A percentile compares a stretch with the other conserved stretches of the same genome.
Conservation (phyloP, 2,113 vertebrate species). For the Phainopepla nitens region DNA sequence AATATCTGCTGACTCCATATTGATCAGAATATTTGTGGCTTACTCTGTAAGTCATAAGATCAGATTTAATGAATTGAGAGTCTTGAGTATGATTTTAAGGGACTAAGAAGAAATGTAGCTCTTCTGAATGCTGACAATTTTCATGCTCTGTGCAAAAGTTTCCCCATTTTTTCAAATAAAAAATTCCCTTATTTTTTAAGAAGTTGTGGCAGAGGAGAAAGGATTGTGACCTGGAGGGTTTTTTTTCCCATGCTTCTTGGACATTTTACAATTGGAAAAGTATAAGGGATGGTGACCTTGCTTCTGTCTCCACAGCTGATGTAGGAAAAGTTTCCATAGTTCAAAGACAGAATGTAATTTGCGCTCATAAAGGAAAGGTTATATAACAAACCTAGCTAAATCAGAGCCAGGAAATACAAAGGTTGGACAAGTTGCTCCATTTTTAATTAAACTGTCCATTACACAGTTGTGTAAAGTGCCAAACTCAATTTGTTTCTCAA, state of each 20-base stretch:
- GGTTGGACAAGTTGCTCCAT: background rate
- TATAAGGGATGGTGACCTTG: background rate
- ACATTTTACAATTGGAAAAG: background rate
- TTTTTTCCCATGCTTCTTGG: background rate
- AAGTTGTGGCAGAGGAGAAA: background rate
- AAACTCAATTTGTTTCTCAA: background rate
- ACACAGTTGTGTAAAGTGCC: background rate
- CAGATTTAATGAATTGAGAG: background rate
- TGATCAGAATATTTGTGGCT: background rate
- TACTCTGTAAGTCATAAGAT: background rate
- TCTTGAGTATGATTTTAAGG: background rate
- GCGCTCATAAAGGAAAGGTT: background rate
- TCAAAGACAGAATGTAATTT: background rate
- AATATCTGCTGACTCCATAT: background rate
- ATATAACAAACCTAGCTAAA: background rate
- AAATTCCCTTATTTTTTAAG: background rate
- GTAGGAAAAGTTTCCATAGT: background rate
- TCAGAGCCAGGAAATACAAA: background rate
- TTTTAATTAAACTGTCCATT: conserved; percentile 27
- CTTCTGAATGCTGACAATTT: background rate
- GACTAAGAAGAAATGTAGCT: background rate
- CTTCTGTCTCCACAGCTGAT: background rate
- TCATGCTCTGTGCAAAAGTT: background rate
- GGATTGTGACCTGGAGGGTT: background rate
- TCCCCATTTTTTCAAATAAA: background rate